Evolutionary conservation across 2,797 vertebrate species (phyloP), one percentile per base, ranked within the genome.

Genomic region (Anguilla anguilla): DNA sequence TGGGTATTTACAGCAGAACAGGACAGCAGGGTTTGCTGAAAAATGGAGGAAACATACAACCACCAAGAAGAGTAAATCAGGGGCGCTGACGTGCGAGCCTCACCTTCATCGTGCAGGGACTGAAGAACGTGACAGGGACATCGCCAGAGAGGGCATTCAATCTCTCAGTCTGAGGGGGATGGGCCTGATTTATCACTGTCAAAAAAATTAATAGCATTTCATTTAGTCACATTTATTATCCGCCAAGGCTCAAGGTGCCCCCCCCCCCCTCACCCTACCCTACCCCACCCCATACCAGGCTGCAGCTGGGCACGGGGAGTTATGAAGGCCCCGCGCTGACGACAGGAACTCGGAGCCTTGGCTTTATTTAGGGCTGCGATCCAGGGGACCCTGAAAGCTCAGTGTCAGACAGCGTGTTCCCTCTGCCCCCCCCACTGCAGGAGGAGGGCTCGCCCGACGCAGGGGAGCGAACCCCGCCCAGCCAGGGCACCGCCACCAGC

Each of bases 391-490:
- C 82, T 15, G 82, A 49, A 91, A 89, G 86, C 88, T 89, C 10
- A 64, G 88, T 89, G 83, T 72, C 90, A n/a, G 85, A 90, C 90
- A 91, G 84, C 91, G 72, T 39, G 92, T 72, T 89, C 28, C 25
- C 91, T 91, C 93, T 90, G 92, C 87, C 94, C 93, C 89, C 92
- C 87, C 94, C 94, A 86, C 93, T 95, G 85, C 94, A 98, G 97
- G 95, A 96, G 92, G 97, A 98, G 92, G 96, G 94, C 90, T 87
- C 87, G 2, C 89, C 95, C 59, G 96, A 97, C 89, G 88, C 92
- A 0, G 96, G 97, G 83, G 92, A 96, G 59, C 96, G 91, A 83
- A 90, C 94, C 90, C 95, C 94, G 81, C 88, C 90, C 86, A 96
- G 91, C 51, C 95, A 93, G 92, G 88, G 93, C 85, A 86, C 93